A percentile compares a stretch with the other conserved stretches of the same genome.
phyloP scores from a whole-genome alignment of 2,888 invertebrate species.

The Ichneumon xanthorius region DNA sequence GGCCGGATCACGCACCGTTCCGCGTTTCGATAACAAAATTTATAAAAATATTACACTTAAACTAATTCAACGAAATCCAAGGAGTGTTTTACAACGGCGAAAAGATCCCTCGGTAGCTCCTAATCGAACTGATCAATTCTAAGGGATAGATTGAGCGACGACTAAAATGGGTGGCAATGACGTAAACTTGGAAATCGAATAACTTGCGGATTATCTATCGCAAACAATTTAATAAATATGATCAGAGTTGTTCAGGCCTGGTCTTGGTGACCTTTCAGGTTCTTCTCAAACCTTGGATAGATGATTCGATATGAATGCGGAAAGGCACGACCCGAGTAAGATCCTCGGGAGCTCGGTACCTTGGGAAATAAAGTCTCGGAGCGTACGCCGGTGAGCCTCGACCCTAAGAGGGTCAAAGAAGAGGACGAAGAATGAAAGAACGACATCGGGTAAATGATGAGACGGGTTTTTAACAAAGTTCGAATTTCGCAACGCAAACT shows the following conservation, averaged over 20 bases:
- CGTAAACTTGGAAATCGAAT: neutral
- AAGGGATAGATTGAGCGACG: neutral
- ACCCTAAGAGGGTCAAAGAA: neutral
- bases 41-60: too few relatives aligned
- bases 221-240: neutral
- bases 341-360: slow-evolving; percentile 5
- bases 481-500: slow-evolving; percentile 38
- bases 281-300: neutral
- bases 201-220: neutral
- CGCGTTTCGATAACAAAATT: too few relatives aligned
- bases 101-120: slow-evolving; percentile 24
- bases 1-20: too few relatives aligned
- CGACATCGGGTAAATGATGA: slow-evolving; percentile 1
- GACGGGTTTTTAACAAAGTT: slow-evolving; percentile 42
- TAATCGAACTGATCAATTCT: slow-evolving; percentile 26
- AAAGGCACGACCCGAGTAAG: neutral
- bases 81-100: slow-evolving; percentile 1
- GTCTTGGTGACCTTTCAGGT: neutral
- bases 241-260: neutral
- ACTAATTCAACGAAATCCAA: slow-evolving; percentile 31
- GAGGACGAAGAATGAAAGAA: slow-evolving; percentile 7
- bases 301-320: neutral
- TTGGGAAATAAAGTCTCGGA: slow-evolving; percentile 10
- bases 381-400: slow-evolving; percentile 17
- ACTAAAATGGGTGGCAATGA: neutral